Conservation (phyloP, 2,113 vertebrate species). For the Phrynosoma platyrhinos region DNA sequence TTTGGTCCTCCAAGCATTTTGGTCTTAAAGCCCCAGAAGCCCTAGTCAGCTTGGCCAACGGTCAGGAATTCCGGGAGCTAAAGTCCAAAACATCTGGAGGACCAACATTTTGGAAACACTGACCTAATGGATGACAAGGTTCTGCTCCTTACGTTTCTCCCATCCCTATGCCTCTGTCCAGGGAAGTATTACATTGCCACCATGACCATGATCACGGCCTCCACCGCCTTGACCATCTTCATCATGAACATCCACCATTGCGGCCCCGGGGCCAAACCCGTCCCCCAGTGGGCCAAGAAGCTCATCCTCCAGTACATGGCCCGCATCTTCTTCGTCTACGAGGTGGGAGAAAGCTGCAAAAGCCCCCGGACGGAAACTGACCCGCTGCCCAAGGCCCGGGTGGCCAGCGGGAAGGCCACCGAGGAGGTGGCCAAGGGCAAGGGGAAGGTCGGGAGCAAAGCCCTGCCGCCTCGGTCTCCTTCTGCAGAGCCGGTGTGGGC, state of each 20-base stretch:
- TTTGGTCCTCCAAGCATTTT: too few species aligned
- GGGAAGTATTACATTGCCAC: constrained; percentile 95
- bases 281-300: constrained; percentile 86
- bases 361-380: constrained; percentile 62
- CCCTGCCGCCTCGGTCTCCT: not conserved
- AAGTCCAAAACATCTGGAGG: too few species aligned
- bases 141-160: too few species aligned
- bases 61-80: too few species aligned
- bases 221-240: constrained; percentile 90
- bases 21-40: too few species aligned
- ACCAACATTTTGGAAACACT: too few species aligned
- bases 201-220: constrained; percentile 93
- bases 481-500: constrained; percentile 6
- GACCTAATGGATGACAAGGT: too few species aligned
- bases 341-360: constrained; percentile 84
- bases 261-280: constrained; percentile 84
- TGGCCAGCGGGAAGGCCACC: not conserved
- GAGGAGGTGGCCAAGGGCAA: constrained; percentile 64
- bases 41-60: too few species aligned
- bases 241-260: constrained; percentile 93
- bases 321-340: constrained; percentile 83
- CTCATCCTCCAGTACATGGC: constrained; percentile 87
- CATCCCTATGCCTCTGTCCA: constrained; percentile 48
- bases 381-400: not conserved
- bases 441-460: too few species aligned